Evolutionary conservation across 2,797 vertebrate species (phyloP).

Genomic region (Urosaurus nigricauda): DNA sequence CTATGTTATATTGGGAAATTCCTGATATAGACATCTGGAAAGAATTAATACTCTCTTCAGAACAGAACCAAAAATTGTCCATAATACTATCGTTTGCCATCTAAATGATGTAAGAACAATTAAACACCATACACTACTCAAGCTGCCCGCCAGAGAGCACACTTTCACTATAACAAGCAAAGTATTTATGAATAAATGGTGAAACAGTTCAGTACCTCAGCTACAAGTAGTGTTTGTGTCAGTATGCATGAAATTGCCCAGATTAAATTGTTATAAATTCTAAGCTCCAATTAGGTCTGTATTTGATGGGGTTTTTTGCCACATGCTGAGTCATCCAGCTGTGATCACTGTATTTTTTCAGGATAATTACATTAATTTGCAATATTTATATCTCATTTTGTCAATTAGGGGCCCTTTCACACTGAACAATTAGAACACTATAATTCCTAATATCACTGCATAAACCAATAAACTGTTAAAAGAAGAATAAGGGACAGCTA

Average conservation of each 20-base stretch:
- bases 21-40: neutral
- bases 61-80: neutral
- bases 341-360: neutral
- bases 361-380: neutral
- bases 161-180: neutral
- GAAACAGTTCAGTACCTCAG: neutral
- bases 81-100: neutral
- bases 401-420: neutral
- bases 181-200: neutral
- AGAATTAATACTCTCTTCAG: neutral
- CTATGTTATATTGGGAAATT: neutral
- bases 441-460: neutral
- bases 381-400: neutral
- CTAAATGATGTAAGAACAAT: neutral
- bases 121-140: neutral
- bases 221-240: neutral
- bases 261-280: neutral
- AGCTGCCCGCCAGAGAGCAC: slow-evolving; percentile 3
- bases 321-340: neutral
- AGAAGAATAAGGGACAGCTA: neutral
- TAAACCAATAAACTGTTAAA: neutral
- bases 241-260: neutral
- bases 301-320: neutral
- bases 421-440: too few species aligned
- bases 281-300: neutral